These are phyloP conservation scores for Halisarca cf. caerulea DNA, from an alignment of 37 sponge, comb jelly and placozoan species.

Conservation along the genomic window DNA sequence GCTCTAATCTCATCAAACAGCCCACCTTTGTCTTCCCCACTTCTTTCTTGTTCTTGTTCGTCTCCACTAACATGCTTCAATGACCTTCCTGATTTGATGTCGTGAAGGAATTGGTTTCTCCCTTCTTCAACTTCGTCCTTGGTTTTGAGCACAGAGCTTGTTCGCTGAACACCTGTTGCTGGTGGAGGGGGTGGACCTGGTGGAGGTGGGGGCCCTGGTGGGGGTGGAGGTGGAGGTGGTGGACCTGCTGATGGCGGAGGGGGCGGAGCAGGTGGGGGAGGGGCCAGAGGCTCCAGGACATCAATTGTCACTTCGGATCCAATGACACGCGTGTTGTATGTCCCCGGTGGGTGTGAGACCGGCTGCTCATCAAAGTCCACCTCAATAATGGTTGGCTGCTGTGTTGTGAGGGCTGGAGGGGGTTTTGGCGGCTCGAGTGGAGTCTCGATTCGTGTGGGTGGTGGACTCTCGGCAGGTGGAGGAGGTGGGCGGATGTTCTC, in stretches of 20 bases:
- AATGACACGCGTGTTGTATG: no score
- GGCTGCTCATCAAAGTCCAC: no score
- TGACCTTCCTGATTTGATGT: neutral
- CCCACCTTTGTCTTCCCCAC: constrained; percentile 22
- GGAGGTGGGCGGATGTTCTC: neutral
- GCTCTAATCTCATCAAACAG: constrained; percentile 60
- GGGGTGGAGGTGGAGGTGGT: constrained; percentile 41
- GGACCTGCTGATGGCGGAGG: neutral
- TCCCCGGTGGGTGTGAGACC: no score
- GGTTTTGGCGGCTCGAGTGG: neutral
- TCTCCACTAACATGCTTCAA: neutral
- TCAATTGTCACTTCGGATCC: neutral
- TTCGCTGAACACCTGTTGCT: neutral
- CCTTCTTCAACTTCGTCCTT: neutral
- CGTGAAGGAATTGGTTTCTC: neutral
- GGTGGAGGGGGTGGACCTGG: constrained; percentile 37
- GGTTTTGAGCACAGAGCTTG: neutral
- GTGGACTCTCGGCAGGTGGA: neutral
- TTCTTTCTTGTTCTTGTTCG: neutral
- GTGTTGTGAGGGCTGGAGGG: neutral
- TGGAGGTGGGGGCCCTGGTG: constrained; percentile 2
- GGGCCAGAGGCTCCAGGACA: neutral
- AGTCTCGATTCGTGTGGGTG: neutral
- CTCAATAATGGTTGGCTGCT: no score
- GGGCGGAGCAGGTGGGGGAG: constrained; percentile 12